Evolutionary conservation across 1,140 invertebrate species (phyloP).

Genomic region (Zaprionus inermis): DNA sequence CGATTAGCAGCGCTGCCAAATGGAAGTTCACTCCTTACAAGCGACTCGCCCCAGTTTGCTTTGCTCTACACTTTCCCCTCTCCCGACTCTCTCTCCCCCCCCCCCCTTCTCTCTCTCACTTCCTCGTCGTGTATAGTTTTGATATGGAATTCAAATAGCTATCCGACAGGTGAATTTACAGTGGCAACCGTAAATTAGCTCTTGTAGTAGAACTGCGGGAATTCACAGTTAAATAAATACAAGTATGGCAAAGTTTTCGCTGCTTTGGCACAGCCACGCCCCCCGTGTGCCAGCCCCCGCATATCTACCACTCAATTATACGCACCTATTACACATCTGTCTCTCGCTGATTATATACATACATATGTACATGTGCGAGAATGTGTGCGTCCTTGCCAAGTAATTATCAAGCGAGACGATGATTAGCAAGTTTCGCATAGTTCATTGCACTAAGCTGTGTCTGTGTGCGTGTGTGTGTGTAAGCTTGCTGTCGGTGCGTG

Average conservation of each 20-base stretch:
- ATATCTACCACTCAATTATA: neutral
- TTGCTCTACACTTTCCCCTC: neutral
- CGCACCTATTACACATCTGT: neutral
- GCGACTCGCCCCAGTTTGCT: neutral
- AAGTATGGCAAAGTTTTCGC: neutral
- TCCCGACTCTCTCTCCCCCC: neutral
- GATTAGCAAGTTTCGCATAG: conserved; percentile 26
- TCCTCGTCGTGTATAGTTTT: neutral
- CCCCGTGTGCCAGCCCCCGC: neutral
- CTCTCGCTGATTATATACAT: neutral
- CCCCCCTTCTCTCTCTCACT: neutral
- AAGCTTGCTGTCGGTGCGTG: neutral
- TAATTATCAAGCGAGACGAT: conserved; percentile 26
- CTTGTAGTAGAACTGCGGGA: neutral
- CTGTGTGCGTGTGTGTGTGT: neutral
- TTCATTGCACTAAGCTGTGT: conserved; percentile 11
- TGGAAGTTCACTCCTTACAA: neutral
- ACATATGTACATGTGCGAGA: neutral
- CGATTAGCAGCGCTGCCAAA: neutral
- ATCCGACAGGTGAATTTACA: neutral
- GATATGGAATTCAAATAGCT: conserved; percentile 4
- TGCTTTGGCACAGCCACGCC: neutral
- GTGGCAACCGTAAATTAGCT: neutral
- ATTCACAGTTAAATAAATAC: conserved; percentile 10
- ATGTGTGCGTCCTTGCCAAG: neutral